Conservation (phyloP, 2,888 invertebrate genomes). For the Invenusta paracnida region DNA sequence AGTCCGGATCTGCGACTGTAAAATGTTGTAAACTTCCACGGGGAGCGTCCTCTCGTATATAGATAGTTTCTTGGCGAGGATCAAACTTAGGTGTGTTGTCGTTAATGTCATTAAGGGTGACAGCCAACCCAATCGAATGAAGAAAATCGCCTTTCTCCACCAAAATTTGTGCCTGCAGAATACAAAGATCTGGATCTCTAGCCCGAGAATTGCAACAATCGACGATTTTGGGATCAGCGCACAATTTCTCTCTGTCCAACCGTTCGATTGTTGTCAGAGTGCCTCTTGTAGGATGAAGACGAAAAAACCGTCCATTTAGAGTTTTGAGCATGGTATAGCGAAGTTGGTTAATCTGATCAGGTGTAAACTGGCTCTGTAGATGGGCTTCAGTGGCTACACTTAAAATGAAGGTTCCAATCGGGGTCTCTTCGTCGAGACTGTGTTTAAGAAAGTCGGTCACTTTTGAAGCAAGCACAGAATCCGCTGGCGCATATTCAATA, state of each 20-base stretch:
- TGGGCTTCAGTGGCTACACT: not conserved
- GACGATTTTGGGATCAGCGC: conserved; percentile 3
- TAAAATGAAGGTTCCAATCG: not conserved
- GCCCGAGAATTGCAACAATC: conserved; percentile 27
- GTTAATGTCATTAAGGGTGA: not conserved
- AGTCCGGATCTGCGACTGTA: conserved; percentile 28
- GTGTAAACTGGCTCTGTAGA: not conserved
- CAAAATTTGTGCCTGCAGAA: conserved; percentile 19
- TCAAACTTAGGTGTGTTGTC: conserved; percentile 33
- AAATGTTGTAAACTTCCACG: conserved; percentile 21
- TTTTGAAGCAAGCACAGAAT: no score
- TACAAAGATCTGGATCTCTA: conserved; percentile 7
- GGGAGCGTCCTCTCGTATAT: not conserved
- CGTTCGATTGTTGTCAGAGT: not conserved
- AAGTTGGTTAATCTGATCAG: not conserved
- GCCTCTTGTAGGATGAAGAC: not conserved
- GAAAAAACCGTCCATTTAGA: not conserved
- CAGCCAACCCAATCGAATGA: not conserved
- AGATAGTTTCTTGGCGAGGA: not conserved
- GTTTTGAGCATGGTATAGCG: not conserved
- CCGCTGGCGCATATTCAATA: no score
- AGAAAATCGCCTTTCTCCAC: not conserved
- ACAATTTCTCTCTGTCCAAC: conserved; percentile 29
- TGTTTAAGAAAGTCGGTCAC: not conserved
- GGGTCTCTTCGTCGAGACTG: not conserved